These are phyloP conservation scores for Holacanthella duospinosa DNA, from an alignment of 2,888 invertebrate genomes.

Conservation along the genomic window DNA sequence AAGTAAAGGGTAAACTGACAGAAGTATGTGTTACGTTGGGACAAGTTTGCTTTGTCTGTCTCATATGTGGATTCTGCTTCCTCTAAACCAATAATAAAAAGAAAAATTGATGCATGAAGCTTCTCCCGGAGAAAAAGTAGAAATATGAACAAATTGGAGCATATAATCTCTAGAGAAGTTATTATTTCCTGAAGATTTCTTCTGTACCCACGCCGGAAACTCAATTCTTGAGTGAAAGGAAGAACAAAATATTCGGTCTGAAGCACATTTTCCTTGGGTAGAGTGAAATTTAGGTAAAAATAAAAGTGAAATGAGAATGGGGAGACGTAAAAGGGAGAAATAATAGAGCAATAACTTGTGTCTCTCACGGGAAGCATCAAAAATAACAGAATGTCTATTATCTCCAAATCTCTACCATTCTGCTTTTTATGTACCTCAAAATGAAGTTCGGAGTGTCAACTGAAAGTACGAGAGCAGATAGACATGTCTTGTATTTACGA, in stretches of 20 bases:
- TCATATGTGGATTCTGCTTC: no score
- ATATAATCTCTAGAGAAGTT: conserved; percentile 35
- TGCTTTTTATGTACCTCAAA: conserved; percentile 2
- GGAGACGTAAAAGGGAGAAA: conserved; percentile 25
- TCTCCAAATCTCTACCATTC: conserved; percentile 29
- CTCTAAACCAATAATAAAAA: not conserved
- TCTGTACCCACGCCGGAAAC: not conserved
- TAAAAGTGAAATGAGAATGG: conserved; percentile 16
- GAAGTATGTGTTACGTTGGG: no score
- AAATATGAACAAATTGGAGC: conserved; percentile 31
- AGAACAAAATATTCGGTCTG: not conserved
- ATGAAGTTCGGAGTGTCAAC: not conserved
- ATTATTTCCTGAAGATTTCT: no score
- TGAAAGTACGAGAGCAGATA: not conserved
- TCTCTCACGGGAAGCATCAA: conserved; percentile 36
- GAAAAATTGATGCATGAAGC: conserved; percentile 6
- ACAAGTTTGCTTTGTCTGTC: no score
- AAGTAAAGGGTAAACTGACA: no score
- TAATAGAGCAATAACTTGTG: conserved; percentile 32
- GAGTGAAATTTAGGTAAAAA: conserved; percentile 5
- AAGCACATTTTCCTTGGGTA: not conserved
- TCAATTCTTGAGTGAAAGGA: not conserved
- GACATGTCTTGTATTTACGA: not conserved
- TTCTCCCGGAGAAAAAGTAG: conserved; percentile 10
- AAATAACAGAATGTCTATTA: conserved; percentile 36